Evolutionary conservation across 2,797 vertebrate genomes (phyloP), one percentile per base, ranked within the genome.

Genomic region (Amazona ochrocephala): DNA sequence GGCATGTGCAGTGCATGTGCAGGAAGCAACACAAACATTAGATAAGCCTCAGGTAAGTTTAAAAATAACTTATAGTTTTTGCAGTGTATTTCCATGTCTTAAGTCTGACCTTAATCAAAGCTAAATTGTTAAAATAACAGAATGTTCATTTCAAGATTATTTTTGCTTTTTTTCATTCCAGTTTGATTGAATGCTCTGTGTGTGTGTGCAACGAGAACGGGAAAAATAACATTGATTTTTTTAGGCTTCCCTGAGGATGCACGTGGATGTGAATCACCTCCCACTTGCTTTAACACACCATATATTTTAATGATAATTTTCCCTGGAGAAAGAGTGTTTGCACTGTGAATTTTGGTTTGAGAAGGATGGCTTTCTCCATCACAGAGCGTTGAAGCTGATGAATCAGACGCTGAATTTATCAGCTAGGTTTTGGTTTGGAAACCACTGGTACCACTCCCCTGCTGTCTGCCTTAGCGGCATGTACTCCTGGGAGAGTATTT

Each of bases 1-100:
- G 80, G 78, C 45, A 14, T 15, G 7, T 85, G 34, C 23, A 23
- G 10, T 64, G 75, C 77, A 45, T 60, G 66, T 72, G 58, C 62
- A 72, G 75, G 67, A 29, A n/a, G 65, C 56, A 37, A 0, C 44
- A 12, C 7, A 17, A 32, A 72, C 45, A 22, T 62, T 23, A 72
- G 64, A 22, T 50, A 60, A 93, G 27, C 27, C 5, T 78, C 81
- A 78, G 94, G 94, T 96, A 93, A 95, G 95, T 94, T 74, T 47
- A 56, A 74, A 82, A 93, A 47, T 22, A 75, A 20, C 27, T 50
- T 5, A 1, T 50, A 2, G 13, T n/a, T 90, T 79, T 41, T 22
- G 9, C 11, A 5, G 32, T 76, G 8, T 54, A 1, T 88, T 83
- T 64, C 66, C 30, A 13, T 30, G 21, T 70, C 4, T 86, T 87